These are phyloP conservation scores for Erynnis tages DNA, from an alignment of 2,888 invertebrate genomes.

Conservation along the genomic window DNA sequence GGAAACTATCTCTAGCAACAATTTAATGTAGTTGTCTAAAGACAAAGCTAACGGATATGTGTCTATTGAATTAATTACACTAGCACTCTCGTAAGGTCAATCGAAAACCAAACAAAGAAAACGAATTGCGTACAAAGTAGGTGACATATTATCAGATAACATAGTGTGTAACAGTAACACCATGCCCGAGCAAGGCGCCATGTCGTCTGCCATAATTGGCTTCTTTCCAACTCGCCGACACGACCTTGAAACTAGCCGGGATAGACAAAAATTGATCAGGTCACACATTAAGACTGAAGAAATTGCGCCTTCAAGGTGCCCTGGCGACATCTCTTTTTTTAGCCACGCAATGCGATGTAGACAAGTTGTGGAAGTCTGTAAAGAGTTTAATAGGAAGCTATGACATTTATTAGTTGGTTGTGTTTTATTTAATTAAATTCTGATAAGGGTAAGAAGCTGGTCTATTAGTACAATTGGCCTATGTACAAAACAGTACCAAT, in stretches of 20 bases:
- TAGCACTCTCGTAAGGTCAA: too few relatives aligned
- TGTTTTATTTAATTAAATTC: too few relatives aligned
- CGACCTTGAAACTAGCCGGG: conserved; percentile 44
- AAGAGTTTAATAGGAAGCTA: too few relatives aligned
- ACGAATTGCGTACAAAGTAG: not conserved
- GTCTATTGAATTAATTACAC: too few relatives aligned
- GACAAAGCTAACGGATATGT: too few relatives aligned
- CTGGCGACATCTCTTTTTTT: not conserved
- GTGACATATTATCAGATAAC: conserved; percentile 1
- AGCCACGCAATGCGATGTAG: too few relatives aligned
- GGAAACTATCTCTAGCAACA: not conserved
- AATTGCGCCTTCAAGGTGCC: not conserved
- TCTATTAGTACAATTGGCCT: too few relatives aligned
- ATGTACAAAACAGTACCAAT: too few relatives aligned
- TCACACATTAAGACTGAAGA: conserved; percentile 10
- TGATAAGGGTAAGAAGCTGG: too few relatives aligned
- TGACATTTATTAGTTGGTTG: too few relatives aligned
- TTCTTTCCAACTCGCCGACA: conserved; percentile 41
- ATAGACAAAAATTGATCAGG: conserved; percentile 26
- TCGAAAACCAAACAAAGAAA: not conserved
- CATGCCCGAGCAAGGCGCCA: conserved; percentile 49
- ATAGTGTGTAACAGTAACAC: conserved; percentile 13
- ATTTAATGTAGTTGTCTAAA: not conserved
- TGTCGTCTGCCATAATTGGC: conserved; percentile 53
- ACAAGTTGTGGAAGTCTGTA: too few relatives aligned